These are phyloP conservation scores for Brotogeris chrysoptera DNA, from an alignment of 2,797 vertebrate species.

Conservation along the genomic window DNA sequence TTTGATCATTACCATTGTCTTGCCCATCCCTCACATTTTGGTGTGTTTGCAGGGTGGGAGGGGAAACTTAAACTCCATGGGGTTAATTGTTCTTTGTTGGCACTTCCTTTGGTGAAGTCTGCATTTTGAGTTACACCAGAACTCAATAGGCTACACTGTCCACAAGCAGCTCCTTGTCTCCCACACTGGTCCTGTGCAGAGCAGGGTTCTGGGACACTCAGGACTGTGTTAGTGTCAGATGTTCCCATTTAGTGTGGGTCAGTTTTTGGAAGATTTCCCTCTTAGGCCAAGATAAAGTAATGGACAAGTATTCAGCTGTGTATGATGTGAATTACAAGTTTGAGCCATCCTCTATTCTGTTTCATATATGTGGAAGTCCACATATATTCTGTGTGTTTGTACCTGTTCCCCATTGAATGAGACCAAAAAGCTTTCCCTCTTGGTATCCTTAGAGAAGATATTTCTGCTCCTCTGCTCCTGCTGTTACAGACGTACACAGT, in stretches of 20 bases:
- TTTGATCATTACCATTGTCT: background rate
- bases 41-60: background rate
- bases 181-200: background rate
- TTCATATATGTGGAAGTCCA: background rate
- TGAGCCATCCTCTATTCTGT: background rate
- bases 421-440: background rate
- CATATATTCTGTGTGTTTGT: background rate
- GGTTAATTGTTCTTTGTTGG: rapidly evolving
- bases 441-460: background rate
- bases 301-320: background rate
- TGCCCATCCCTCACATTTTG: background rate
- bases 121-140: background rate
- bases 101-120: background rate
- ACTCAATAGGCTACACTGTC: background rate
- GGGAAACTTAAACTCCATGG: background rate
- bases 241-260: background rate
- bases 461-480: background rate
- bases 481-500: background rate
- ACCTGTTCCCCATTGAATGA: background rate
- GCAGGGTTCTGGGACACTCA: background rate
- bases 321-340: background rate
- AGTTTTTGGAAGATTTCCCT: background rate
- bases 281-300: background rate
- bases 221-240: background rate
- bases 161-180: background rate